Evolutionary conservation across 2,113 vertebrate genomes (phyloP).

Genomic region (Silurus glanis): DNA sequence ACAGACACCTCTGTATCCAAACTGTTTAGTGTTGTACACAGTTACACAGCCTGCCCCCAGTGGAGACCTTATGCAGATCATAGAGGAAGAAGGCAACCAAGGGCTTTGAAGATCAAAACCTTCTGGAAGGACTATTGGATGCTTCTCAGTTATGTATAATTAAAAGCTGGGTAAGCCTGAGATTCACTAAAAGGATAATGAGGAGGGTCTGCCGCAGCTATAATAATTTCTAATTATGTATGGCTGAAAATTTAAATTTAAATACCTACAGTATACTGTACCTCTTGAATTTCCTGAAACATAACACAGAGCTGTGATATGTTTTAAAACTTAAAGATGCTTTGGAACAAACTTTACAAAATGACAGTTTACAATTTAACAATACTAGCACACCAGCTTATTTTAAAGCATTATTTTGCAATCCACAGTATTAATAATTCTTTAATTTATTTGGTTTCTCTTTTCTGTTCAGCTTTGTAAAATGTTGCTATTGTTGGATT

Average conservation of each 20-base stretch:
- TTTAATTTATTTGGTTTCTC: not conserved
- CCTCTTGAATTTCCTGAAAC: not conserved
- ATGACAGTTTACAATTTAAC: not conserved
- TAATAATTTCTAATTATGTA: not conserved
- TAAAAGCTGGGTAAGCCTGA: slow-evolving; percentile 65
- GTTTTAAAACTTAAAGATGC: not conserved
- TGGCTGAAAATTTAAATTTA: not conserved
- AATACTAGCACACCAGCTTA: not conserved
- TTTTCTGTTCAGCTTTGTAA: not conserved
- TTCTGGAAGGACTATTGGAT: slow-evolving; percentile 53
- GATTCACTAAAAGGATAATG: slow-evolving; percentile 68
- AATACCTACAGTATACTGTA: not conserved
- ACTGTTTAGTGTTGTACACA: not conserved
- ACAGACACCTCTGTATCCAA: not conserved
- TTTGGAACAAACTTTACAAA: not conserved
- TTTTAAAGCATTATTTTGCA: not conserved
- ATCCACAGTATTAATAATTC: not conserved
- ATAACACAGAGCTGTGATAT: not conserved
- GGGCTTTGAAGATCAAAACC: slow-evolving; percentile 71
- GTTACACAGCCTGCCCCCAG: not conserved
- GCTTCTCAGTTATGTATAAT: slow-evolving; percentile 64
- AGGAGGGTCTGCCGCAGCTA: slow-evolving; percentile 58
- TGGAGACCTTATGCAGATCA: slow-evolving; percentile 36
- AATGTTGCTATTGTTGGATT: not conserved
- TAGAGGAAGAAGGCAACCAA: slow-evolving; percentile 40